Conservation (phyloP, 2,888 invertebrate species). For the Drosophila borborema region DNA sequence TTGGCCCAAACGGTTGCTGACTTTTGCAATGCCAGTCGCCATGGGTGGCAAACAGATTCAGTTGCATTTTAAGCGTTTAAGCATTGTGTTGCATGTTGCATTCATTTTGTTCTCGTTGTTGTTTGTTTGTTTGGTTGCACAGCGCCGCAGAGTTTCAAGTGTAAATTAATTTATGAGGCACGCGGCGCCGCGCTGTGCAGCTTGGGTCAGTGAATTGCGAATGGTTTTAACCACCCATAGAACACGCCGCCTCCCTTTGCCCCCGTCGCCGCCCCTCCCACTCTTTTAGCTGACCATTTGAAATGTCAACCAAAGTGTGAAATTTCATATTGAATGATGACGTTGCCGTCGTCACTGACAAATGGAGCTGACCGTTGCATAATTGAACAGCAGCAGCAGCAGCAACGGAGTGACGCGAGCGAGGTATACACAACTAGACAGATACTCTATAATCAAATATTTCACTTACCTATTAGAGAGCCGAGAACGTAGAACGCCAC, state of each 20-base stretch:
- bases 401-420: not conserved
- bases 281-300: slow-evolving; percentile 35
- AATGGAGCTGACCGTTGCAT: slow-evolving; percentile 65
- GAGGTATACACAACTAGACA: not conserved
- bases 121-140: slow-evolving; percentile 44
- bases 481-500: slow-evolving; percentile 50
- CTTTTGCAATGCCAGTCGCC: slow-evolving; percentile 50
- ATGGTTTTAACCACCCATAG: slow-evolving; percentile 15
- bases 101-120: slow-evolving; percentile 30
- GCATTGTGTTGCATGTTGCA: slow-evolving; percentile 40
- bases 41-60: slow-evolving; percentile 60
- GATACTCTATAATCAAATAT: slow-evolving; percentile 6
- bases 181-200: slow-evolving; percentile 66
- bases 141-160: slow-evolving; percentile 71
- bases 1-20: slow-evolving; percentile 46
- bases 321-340: slow-evolving; percentile 74
- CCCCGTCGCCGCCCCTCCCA: not conserved
- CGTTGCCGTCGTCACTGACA: slow-evolving; percentile 52
- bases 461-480: slow-evolving; percentile 67
- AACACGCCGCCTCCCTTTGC: not conserved
- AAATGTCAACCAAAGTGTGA: slow-evolving; percentile 76
- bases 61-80: slow-evolving; percentile 59
- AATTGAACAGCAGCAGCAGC: slow-evolving; percentile 52
- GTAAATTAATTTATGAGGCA: slow-evolving; percentile 80
- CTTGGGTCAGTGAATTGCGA: slow-evolving; percentile 39